Evolutionary conservation across 2,888 invertebrate species (phyloP).

Genomic region (Formica aserva): DNA sequence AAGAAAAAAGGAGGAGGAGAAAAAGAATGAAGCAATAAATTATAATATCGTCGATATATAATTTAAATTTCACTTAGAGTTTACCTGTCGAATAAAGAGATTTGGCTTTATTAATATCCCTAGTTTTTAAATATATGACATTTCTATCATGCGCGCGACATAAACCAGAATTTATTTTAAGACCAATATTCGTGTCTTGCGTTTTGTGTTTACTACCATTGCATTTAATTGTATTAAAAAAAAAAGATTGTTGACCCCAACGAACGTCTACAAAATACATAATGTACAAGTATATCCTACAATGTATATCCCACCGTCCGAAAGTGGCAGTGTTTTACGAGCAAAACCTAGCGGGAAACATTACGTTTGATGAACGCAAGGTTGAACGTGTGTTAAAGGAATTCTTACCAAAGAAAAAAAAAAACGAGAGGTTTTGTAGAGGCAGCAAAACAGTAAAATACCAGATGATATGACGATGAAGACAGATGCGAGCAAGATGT

Average conservation of each 20-base stretch:
- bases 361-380: not conserved
- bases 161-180: not conserved
- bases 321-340: conserved; percentile 8
- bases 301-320: not conserved
- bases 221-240: not conserved
- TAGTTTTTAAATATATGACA: not conserved
- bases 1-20: not conserved
- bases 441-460: not conserved
- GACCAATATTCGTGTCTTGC: not conserved
- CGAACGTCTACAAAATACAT: not conserved
- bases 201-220: not conserved
- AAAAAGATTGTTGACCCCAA: not conserved
- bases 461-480: not conserved
- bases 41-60: not conserved
- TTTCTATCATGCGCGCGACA: not conserved
- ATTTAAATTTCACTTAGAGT: not conserved
- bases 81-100: not conserved
- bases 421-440: not conserved
- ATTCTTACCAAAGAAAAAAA: not conserved
- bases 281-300: not conserved
- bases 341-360: not conserved
- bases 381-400: not conserved
- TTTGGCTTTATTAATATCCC: not conserved
- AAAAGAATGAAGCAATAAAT: not conserved
- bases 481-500: not conserved